phyloP scores from a whole-genome alignment of 2,888 invertebrate species.

The Habroteleia sp. region DNA sequence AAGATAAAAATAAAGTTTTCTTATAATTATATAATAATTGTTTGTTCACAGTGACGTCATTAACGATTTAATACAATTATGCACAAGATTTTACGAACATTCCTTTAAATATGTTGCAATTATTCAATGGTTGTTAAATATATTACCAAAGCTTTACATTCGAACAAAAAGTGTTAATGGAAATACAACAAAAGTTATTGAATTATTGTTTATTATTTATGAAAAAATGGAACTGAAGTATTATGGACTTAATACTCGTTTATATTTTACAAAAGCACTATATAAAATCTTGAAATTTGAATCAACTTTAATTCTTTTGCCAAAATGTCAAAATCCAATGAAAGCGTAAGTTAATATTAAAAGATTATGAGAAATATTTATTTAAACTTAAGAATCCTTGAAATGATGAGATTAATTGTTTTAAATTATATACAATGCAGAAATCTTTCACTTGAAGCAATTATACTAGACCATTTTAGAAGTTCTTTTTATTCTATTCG shows the following conservation, averaged over 20 bases:
- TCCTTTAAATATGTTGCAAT: slow-evolving; percentile 74
- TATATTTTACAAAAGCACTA: slow-evolving; percentile 51
- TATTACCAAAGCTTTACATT: slow-evolving; percentile 72
- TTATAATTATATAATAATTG: too few species aligned
- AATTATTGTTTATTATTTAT: slow-evolving; percentile 30
- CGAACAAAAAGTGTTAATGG: slow-evolving; percentile 4
- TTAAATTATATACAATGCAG: slow-evolving; percentile 9
- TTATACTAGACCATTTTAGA: slow-evolving; percentile 72
- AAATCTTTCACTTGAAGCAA: slow-evolving; percentile 29
- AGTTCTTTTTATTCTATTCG: slow-evolving; percentile 80
- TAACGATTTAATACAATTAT: slow-evolving; percentile 71
- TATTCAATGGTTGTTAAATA: slow-evolving; percentile 74
- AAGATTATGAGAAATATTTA: too few species aligned
- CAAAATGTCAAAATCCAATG: not conserved
- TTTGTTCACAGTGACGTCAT: slow-evolving; percentile 36
- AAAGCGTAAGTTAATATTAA: slow-evolving; percentile 40
- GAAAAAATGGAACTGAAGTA: slow-evolving; percentile 23
- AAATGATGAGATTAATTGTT: not conserved
- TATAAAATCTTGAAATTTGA: slow-evolving; percentile 27
- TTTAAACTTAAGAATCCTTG: too few species aligned
- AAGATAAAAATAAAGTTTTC: too few species aligned
- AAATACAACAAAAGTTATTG: slow-evolving; percentile 7
- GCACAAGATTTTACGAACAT: slow-evolving; percentile 70
- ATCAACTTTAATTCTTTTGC: slow-evolving; percentile 24
- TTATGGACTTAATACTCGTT: slow-evolving; percentile 45